These are phyloP conservation scores for Lethenteron camtschaticum DNA, from an alignment of 2,113 vertebrate species.

Conservation along the genomic window DNA sequence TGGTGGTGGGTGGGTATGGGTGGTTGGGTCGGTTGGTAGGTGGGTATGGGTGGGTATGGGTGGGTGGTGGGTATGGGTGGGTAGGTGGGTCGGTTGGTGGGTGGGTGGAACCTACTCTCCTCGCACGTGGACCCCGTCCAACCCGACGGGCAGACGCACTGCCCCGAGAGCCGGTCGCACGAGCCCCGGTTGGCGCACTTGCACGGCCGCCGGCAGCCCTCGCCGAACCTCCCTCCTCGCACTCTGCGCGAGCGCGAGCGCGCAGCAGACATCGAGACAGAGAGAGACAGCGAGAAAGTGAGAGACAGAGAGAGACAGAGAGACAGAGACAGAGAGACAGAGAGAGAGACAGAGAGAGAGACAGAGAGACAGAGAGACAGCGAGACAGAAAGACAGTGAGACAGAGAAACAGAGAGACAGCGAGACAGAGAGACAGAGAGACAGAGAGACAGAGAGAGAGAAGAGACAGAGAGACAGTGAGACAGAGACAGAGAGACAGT, in stretches of 20 bases:
- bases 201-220: constrained; percentile 31
- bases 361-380: not conserved
- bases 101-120: constrained; percentile 23
- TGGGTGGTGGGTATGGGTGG: too few relatives aligned
- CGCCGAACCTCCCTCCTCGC: constrained; percentile 24
- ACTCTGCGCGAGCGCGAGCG: constrained; percentile 24
- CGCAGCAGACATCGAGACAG: too few relatives aligned
- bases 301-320: not conserved
- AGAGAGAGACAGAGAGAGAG: not conserved
- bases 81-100: too few relatives aligned
- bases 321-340: not conserved
- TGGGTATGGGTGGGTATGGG: too few relatives aligned
- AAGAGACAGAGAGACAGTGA: not conserved
- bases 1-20: too few relatives aligned
- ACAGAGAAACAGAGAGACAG: not conserved
- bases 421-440: too few relatives aligned
- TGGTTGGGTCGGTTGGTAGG: too few relatives aligned
- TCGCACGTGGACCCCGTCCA: constrained; percentile 42
- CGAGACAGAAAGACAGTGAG: not conserved
- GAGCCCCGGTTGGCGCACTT: constrained; percentile 34
- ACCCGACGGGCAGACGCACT: constrained; percentile 38
- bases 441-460: not conserved
- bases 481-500: not conserved
- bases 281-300: too few relatives aligned
- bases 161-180: constrained; percentile 33